Percentiles rank a stretch among this genome's conserved stretches.
phyloP scores from a whole-genome alignment of 2,888 invertebrate genomes.

The Electrophaes corylata region DNA sequence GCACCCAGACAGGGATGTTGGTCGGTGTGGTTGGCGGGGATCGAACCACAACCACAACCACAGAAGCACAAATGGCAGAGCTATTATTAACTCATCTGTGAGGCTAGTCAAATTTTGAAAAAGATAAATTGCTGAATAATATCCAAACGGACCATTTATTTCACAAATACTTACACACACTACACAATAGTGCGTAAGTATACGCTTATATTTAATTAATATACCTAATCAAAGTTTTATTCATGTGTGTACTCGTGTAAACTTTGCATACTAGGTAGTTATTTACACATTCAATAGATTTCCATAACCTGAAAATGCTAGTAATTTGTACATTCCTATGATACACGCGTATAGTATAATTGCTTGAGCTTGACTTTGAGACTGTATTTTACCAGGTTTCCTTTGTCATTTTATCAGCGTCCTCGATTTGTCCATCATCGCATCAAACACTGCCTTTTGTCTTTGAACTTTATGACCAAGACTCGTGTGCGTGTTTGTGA shows the following conservation, averaged over 20 bases:
- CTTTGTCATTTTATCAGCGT: conserved; percentile 16
- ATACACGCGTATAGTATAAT: conserved; percentile 11
- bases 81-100: no score
- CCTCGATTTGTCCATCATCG: conserved; percentile 8
- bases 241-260: not conserved
- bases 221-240: not conserved
- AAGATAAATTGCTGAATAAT: no score
- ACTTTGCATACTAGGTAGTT: conserved; percentile 3
- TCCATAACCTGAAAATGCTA: conserved; percentile 20
- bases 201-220: not conserved
- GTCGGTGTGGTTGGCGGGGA: no score
- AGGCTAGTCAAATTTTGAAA: no score
- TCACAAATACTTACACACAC: no score
- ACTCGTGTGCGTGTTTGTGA: not conserved
- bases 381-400: conserved; percentile 5
- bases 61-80: no score
- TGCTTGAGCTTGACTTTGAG: conserved; percentile 22
- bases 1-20: no score
- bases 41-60: no score
- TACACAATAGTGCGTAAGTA: no score
- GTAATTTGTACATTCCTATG: conserved; percentile 11
- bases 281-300: not conserved
- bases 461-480: conserved; percentile 6
- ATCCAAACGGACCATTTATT: no score
- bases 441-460: conserved; percentile 12